Base-by-base conservation (phyloP, 2,888 invertebrate genomes). In the Cephus sareptanus region DNA sequence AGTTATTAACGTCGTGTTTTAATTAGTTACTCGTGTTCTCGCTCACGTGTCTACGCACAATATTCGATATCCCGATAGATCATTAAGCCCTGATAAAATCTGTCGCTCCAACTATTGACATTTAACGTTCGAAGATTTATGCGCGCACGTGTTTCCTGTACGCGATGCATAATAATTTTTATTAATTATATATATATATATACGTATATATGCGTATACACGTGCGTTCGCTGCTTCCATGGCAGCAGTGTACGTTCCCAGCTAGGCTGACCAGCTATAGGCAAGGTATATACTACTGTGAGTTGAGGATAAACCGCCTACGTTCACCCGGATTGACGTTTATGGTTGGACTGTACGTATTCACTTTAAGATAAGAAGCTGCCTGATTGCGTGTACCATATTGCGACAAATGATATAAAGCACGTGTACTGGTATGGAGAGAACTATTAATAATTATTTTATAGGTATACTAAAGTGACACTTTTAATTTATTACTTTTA, bases 131-230 rank as follows among this genome's bases (percentile, higher is more conserved):
- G n/a, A 69, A 71, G 77, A 81, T 85, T 84, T 83, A 86, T 78
- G 80, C 75, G 74, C 74, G 77, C 79, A 79, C 75, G 75, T 75
- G 77, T 74, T 40, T 40, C 9, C 71, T 34, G 15, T 75, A 15
- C 2, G 80, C 75, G 80, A 84, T 81, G 79, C 82, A 84, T 83
- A 81, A 83, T 86, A 83, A 85, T 85, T 85, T 81, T 80, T 83
- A 83, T 85, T 87, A 85, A 87, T 88, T 86, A 85, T 81, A 75
- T 79, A 0, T 86, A 85, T 81, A 75, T 79, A 0, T 11, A 9
- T 11, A 35, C 12, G 12, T 35, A 3, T 35, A 35, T 71, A 71
- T 71, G 11, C 1, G 2, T 23, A 56, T 15, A 23, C 56, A 56
- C 23, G 40, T 23, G 40, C 2, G 40, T 56, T 23, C 40, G 4